Conservation (phyloP, 1,140 invertebrate species). For the Drosophila parvula region DNA sequence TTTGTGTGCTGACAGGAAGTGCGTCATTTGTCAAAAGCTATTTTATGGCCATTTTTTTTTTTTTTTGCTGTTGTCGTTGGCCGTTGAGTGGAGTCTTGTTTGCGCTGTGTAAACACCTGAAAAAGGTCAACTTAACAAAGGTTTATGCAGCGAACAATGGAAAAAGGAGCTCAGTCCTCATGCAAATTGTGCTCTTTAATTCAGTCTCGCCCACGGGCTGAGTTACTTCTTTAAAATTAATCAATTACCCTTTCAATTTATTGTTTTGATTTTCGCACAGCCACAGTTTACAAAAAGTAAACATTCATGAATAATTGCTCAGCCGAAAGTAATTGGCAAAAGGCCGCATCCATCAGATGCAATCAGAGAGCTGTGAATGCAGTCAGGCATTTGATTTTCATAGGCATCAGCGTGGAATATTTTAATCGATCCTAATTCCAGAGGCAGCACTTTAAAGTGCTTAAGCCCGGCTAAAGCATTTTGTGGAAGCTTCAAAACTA, state of each 20-base stretch:
- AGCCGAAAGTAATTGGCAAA: slow-evolving; percentile 31
- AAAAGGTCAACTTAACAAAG: slow-evolving; percentile 49
- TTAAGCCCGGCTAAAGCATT: neutral
- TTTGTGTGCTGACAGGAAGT: slow-evolving; percentile 51
- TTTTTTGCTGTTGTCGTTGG: neutral
- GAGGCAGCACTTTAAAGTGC: slow-evolving; percentile 4
- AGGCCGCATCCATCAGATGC: neutral
- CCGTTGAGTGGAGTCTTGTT: slow-evolving; percentile 38
- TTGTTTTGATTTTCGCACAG: slow-evolving; percentile 19
- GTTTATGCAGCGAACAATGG: slow-evolving; percentile 44
- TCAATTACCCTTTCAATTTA: slow-evolving; percentile 29
- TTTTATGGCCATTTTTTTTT: slow-evolving; percentile 59
- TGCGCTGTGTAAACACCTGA: slow-evolving; percentile 42
- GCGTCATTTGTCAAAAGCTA: slow-evolving; percentile 67
- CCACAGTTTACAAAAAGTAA: slow-evolving; percentile 19
- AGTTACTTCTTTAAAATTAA: slow-evolving; percentile 26
- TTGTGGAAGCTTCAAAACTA: slow-evolving; percentile 12
- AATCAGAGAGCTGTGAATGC: slow-evolving; percentile 31
- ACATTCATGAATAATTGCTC: slow-evolving; percentile 36
- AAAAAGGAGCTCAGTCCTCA: neutral
- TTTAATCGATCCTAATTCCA: slow-evolving; percentile 24
- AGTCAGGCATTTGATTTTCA: slow-evolving; percentile 28
- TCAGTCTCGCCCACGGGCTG: slow-evolving; percentile 1
- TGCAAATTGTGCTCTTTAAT: slow-evolving; percentile 27
- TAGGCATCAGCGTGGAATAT: slow-evolving; percentile 10